These are phyloP conservation scores for Drosophila lacicola DNA, from an alignment of 2,888 invertebrate genomes.

Conservation along the genomic window DNA sequence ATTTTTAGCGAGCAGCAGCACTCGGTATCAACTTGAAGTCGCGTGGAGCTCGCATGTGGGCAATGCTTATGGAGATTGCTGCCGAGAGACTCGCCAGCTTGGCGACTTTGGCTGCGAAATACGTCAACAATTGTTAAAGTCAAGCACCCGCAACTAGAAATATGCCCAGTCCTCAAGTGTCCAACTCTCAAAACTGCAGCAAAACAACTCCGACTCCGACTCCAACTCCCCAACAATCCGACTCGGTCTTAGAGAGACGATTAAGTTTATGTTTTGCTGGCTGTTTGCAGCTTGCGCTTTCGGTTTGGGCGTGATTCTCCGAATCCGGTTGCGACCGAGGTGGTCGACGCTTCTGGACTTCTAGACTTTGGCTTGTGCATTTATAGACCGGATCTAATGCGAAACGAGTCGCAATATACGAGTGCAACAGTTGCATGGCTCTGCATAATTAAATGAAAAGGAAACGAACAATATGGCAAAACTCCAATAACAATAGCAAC, in stretches of 20 bases:
- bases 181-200: slow-evolving; percentile 17
- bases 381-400: slow-evolving; percentile 64
- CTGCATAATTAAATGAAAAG: slow-evolving; percentile 68
- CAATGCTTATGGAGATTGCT: slow-evolving; percentile 26
- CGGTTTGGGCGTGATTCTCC: slow-evolving; percentile 55
- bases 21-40: slow-evolving; percentile 53
- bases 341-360: slow-evolving; percentile 20
- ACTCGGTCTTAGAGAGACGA: slow-evolving; percentile 30
- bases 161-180: slow-evolving; percentile 41
- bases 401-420: slow-evolving; percentile 34
- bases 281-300: background rate
- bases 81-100: slow-evolving; percentile 12
- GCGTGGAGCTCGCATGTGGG: slow-evolving; percentile 41
- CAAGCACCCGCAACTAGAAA: slow-evolving; percentile 70
- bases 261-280: slow-evolving; percentile 27
- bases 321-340: slow-evolving; percentile 55
- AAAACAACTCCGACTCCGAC: slow-evolving; percentile 12
- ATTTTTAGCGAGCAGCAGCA: slow-evolving; percentile 60
- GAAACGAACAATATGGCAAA: slow-evolving; percentile 65
- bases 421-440: slow-evolving; percentile 32
- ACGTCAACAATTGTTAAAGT: slow-evolving; percentile 63
- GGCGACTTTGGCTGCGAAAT: slow-evolving; percentile 48
- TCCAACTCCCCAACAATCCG: slow-evolving; percentile 19
- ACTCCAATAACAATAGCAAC: slow-evolving; percentile 44
- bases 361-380: slow-evolving; percentile 33